phyloP scores from a whole-genome alignment of 1,140 invertebrate genomes.

The Drosophila nigromelanica region DNA sequence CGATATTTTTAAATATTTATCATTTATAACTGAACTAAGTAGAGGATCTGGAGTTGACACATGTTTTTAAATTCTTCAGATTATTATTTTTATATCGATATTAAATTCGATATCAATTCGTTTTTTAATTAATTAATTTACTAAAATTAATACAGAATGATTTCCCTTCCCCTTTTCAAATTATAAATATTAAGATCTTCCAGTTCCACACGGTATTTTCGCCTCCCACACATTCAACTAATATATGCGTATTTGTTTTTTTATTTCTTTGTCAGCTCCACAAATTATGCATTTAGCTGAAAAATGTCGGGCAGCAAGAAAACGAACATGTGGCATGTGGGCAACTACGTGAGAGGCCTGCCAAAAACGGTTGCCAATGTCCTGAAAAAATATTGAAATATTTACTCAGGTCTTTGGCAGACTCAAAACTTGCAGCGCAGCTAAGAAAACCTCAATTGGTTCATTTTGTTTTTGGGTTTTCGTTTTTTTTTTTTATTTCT shows the following conservation, averaged over 20 bases:
- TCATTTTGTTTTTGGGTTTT: constrained; percentile 6
- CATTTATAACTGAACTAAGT: no score
- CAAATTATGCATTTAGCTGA: constrained; percentile 78
- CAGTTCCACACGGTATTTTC: not conserved
- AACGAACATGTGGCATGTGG: constrained; percentile 62
- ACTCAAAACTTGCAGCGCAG: constrained; percentile 6
- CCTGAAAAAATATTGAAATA: constrained; percentile 62
- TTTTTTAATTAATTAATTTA: no score
- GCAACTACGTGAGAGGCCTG: constrained; percentile 72
- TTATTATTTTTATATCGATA: no score
- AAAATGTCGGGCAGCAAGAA: constrained; percentile 15
- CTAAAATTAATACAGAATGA: no score
- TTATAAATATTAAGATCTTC: no score
- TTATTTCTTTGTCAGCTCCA: constrained; percentile 20
- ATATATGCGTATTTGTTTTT: constrained; percentile 1
- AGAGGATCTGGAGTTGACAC: no score
- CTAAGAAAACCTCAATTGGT: constrained; percentile 9
- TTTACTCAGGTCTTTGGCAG: constrained; percentile 41
- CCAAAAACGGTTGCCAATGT: constrained; percentile 55
- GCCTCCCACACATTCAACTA: not conserved
- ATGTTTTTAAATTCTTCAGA: no score
- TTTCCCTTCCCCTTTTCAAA: no score
- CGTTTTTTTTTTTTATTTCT: not conserved
- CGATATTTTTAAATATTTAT: no score
- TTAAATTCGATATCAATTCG: no score